Percentiles rank a stretch among this genome's conserved stretches.
Evolutionary conservation across 2,113 vertebrate species (phyloP).

Genomic region (Cyprinodon tularosa): DNA sequence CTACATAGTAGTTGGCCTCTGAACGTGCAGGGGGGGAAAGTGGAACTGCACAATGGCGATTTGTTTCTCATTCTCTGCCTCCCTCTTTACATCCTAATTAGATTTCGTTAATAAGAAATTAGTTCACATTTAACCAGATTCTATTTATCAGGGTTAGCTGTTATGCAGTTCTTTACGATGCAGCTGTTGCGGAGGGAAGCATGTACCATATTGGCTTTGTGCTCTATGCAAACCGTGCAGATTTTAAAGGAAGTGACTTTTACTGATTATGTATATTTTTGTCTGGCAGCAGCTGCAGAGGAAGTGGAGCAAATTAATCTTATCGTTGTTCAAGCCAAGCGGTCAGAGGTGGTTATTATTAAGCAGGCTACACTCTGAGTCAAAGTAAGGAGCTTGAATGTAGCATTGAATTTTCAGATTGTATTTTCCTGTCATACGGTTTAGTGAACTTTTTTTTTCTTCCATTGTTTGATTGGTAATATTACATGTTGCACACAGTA

Average conservation of each 20-base stretch:
- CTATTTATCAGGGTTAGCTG: not conserved
- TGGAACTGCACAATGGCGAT: conserved; percentile 56
- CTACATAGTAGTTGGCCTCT: conserved; percentile 48
- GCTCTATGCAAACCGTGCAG: conserved; percentile 2
- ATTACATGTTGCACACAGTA: conserved; percentile 16
- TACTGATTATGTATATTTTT: conserved; percentile 12
- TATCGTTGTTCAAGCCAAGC: conserved; percentile 30
- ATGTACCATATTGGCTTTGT: conserved; percentile 18
- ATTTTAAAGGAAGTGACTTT: conserved; percentile 6
- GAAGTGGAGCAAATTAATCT: conserved; percentile 40
- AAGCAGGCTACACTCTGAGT: conserved; percentile 26
- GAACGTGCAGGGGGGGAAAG: not conserved
- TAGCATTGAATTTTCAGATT: conserved; percentile 24
- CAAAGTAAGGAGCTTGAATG: conserved; percentile 13
- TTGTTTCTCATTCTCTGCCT: conserved; percentile 49
- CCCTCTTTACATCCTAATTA: conserved; percentile 21
- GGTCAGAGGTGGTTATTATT: conserved; percentile 36
- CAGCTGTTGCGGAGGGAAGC: conserved; percentile 21
- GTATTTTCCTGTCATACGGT: not conserved
- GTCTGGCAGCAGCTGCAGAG: conserved; percentile 30
- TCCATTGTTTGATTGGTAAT: conserved; percentile 3
- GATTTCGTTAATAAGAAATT: conserved; percentile 33
- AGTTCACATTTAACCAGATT: conserved; percentile 25
- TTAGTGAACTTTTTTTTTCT: conserved; percentile 2
- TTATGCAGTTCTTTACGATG: not conserved